A percentile compares a stretch with the other conserved stretches of the same genome.
Evolutionary conservation across 1,140 invertebrate genomes (phyloP).

Genomic region (Ceratosolen fusciceps): DNA sequence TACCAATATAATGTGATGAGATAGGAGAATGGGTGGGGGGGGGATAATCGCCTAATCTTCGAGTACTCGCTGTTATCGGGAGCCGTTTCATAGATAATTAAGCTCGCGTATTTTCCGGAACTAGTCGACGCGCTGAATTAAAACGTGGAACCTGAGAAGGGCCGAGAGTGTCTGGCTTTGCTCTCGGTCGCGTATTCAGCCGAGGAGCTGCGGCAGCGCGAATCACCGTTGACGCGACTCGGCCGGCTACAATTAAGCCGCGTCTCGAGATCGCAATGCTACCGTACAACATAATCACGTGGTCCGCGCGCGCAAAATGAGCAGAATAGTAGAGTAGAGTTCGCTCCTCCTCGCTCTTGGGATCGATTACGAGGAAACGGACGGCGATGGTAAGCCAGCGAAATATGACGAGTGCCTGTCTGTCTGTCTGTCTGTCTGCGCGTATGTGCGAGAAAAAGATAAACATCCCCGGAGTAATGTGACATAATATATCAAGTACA

Average conservation of each 20-base stretch:
- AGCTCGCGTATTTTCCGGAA: no score
- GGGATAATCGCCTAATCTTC: conserved; percentile 9
- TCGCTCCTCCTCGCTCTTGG: not conserved
- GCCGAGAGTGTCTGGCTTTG: not conserved
- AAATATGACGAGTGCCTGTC: not conserved
- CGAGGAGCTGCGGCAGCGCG: conserved; percentile 11
- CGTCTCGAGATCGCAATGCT: not conserved
- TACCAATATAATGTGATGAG: not conserved
- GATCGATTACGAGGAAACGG: not conserved
- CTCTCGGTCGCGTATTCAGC: not conserved
- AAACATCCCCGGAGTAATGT: not conserved
- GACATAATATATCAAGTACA: not conserved
- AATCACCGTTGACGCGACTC: not conserved
- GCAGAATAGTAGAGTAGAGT: no score
- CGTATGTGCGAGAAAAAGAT: not conserved
- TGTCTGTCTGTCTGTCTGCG: not conserved
- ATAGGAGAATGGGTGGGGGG: no score
- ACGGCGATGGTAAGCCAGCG: not conserved
- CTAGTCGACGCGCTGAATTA: not conserved
- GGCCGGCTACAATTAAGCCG: not conserved
- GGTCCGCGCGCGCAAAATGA: no score
- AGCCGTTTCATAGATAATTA: not conserved
- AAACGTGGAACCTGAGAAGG: not conserved
- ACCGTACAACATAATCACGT: not conserved
- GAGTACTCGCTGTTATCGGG: not conserved